These are phyloP conservation scores for Sciurus vulgaris DNA, from an alignment of 2,797 vertebrate genomes.

Conservation along the genomic window DNA sequence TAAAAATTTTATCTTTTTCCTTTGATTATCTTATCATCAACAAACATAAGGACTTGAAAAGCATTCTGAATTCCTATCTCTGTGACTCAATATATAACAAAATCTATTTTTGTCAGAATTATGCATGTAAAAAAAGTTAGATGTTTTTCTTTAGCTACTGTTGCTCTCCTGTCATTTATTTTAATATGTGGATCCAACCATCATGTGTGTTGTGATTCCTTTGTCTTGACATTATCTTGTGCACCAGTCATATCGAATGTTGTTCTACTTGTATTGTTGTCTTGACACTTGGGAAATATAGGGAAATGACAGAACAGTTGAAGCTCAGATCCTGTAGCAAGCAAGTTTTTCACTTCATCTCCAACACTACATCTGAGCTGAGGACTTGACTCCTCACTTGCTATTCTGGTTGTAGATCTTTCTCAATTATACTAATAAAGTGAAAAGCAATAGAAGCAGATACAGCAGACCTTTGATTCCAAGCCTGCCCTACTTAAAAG, in stretches of 20 bases:
- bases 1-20: neutral
- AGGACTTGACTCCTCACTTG: neutral
- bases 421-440: slow-evolving; percentile 18
- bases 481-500: neutral
- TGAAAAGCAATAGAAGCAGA: neutral
- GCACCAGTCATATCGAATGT: neutral
- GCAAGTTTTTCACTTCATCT: neutral
- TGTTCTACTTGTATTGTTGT: neutral
- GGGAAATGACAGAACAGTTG: neutral
- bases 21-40: neutral
- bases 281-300: neutral
- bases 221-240: neutral
- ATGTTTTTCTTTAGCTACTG: neutral
- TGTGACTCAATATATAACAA: neutral
- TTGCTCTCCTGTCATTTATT: neutral
- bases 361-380: neutral
- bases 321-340: neutral
- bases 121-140: neutral
- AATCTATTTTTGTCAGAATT: neutral
- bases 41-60: neutral
- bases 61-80: neutral
- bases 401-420: neutral
- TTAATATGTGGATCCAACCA: neutral
- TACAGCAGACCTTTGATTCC: neutral
- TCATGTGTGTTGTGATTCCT: neutral